Evolutionary conservation across 1,140 invertebrate species (phyloP), one percentile per base, ranked within the genome.

Genomic region (Drosophila aff.): DNA sequence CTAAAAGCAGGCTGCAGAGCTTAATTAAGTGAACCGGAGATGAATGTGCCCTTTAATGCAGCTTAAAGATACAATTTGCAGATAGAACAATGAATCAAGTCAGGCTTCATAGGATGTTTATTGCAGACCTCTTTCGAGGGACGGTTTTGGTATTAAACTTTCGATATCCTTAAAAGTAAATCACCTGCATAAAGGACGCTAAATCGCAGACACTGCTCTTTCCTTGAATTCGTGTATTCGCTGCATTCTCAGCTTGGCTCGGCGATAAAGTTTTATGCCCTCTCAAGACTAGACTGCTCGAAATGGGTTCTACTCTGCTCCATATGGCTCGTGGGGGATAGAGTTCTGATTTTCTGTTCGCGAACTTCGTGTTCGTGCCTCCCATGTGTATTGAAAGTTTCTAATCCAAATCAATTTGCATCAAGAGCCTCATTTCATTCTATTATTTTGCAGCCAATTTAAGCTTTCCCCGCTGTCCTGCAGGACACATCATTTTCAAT

Each of bases 381-480:
- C 50, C 49, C 44, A 58, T 44, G 43, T 44, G 64, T 64, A 66
- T 78, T 75, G 66, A 74, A 78, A 81, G 73, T 79, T 85, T 91
- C 84, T 85, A 91, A 91, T 91, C 89, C 89, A 91, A 91, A 91
- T 91, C 89, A 91, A 91, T 91, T 91, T 91, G 79, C 84, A 91
- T 85, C 89, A 85, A 91, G 89, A 85, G 89, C 72, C 84, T 91
- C 89, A 91, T 91, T 91, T 89, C 72, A 91, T 91, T 91, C 89
- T 85, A 91, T 91, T 91, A 91, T 81, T 91, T 81, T 72, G 73
- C 78, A 86, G 80, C 72, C 86, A 86, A 81, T 86, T 83, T 71
- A 64, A 50, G 65, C 73, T 77, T 53, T 57, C 55, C 21, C 41
- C 62, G 26, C 21, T 50, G 64, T 80, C 79, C 83, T 87, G 72